Conservation (phyloP, 2,888 invertebrate genomes). For the Xanthorhoe spadicearia region DNA sequence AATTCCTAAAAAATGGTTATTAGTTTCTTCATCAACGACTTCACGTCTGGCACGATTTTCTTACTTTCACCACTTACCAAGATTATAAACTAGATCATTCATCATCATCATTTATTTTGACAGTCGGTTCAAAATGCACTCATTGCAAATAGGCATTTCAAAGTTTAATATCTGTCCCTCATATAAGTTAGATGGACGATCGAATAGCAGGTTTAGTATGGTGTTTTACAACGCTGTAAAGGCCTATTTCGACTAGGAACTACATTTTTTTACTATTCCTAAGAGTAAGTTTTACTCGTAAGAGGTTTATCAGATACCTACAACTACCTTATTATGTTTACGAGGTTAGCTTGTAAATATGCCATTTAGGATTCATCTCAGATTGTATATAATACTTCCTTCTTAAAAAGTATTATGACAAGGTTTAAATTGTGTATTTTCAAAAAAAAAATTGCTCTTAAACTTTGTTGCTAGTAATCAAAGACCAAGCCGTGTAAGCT, state of each 20-base stretch:
- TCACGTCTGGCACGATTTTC: background rate
- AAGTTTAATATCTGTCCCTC: slow-evolving; percentile 8
- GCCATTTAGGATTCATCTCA: no score
- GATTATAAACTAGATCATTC: no score
- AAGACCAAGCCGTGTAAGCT: background rate
- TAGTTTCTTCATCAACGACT: background rate
- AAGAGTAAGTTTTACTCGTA: no score
- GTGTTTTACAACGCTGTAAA: slow-evolving; percentile 43
- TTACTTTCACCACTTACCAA: no score
- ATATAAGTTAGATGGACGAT: slow-evolving; percentile 41
- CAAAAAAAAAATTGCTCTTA: background rate
- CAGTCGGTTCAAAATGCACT: background rate
- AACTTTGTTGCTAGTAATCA: background rate
- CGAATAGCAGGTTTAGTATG: slow-evolving; percentile 42
- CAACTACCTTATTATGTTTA: no score
- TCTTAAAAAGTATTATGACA: no score
- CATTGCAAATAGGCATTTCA: background rate
- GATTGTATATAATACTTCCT: no score
- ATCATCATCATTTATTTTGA: background rate
- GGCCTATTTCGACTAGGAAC: background rate
- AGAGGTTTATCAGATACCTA: no score
- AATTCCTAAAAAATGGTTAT: background rate
- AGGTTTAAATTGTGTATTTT: no score
- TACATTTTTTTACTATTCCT: no score
- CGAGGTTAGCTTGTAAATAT: no score